Percentiles rank a stretch among this genome's conserved stretches.
Evolutionary conservation across 2,888 invertebrate genomes (phyloP).

Genomic region (Elmis aenea): DNA sequence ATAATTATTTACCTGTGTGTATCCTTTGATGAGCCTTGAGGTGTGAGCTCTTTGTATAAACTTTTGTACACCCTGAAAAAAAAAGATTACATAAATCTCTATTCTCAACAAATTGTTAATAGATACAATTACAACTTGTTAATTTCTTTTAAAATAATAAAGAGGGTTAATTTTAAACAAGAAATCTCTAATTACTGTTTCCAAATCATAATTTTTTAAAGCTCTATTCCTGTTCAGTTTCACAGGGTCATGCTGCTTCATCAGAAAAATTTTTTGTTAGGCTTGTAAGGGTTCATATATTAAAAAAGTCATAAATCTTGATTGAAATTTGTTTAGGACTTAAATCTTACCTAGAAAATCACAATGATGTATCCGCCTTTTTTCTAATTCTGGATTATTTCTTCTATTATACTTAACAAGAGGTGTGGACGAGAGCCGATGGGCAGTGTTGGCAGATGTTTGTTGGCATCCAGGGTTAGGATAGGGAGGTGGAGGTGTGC

Average conservation of each 20-base stretch:
- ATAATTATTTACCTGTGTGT: constrained; percentile 75
- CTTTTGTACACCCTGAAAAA: constrained; percentile 87
- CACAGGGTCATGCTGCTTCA: too few relatives aligned
- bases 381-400: constrained; percentile 95
- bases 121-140: too few relatives aligned
- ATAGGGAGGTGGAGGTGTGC: constrained; percentile 75
- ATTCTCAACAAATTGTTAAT: too few relatives aligned
- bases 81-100: constrained; percentile 27
- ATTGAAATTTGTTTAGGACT: constrained; percentile 1
- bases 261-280: neutral
- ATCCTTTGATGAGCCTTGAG: constrained; percentile 96
- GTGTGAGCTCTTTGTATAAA: constrained; percentile 97
- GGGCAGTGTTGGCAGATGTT: constrained; percentile 30
- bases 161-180: too few relatives aligned
- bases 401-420: constrained; percentile 79
- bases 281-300: neutral
- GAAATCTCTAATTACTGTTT: too few relatives aligned
- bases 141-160: too few relatives aligned
- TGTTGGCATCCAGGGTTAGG: constrained; percentile 53
- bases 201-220: too few relatives aligned
- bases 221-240: too few relatives aligned
- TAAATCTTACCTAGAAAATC: constrained; percentile 77
- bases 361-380: constrained; percentile 92
- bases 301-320: neutral
- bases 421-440: constrained; percentile 38